A percentile compares a stretch with the other conserved stretches of the same genome.
These are phyloP conservation scores for Remorina albescens DNA, from an alignment of 2,797 vertebrate species.

Conservation along the genomic window DNA sequence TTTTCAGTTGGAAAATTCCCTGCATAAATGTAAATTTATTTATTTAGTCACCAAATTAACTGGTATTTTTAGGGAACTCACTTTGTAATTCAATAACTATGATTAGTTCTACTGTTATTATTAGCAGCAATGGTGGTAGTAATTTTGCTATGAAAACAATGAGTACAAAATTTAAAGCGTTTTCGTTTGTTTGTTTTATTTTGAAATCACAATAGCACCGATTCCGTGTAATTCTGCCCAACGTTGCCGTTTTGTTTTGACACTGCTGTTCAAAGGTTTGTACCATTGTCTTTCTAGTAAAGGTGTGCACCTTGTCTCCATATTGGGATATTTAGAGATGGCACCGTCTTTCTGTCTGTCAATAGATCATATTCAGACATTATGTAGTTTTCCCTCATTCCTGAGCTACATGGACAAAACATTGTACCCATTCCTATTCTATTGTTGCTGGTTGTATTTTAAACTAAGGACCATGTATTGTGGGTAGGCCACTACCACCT, in stretches of 20 bases:
- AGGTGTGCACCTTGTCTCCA: conserved; percentile 39
- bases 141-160: too few relatives aligned
- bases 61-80: too few relatives aligned
- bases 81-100: too few relatives aligned
- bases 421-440: too few relatives aligned
- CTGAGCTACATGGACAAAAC: neutral
- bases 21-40: too few relatives aligned
- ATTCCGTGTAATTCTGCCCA: conserved; percentile 8
- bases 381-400: neutral
- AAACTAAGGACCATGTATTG: neutral
- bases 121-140: neutral
- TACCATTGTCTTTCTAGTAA: conserved; percentile 55
- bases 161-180: too few relatives aligned
- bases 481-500: neutral
- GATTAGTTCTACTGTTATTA: neutral
- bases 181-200: conserved; percentile 58
- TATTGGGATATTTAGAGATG: neutral
- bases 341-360: neutral
- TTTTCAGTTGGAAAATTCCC: neutral
- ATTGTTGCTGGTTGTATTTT: neutral
- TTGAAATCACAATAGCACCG: conserved; percentile 14
- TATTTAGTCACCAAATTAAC: too few relatives aligned
- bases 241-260: neutral
- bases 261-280: conserved; percentile 35
- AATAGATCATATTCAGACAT: neutral